phyloP scores from a whole-genome alignment of 2,113 vertebrate genomes.

The Brienomyrus longianalis region DNA sequence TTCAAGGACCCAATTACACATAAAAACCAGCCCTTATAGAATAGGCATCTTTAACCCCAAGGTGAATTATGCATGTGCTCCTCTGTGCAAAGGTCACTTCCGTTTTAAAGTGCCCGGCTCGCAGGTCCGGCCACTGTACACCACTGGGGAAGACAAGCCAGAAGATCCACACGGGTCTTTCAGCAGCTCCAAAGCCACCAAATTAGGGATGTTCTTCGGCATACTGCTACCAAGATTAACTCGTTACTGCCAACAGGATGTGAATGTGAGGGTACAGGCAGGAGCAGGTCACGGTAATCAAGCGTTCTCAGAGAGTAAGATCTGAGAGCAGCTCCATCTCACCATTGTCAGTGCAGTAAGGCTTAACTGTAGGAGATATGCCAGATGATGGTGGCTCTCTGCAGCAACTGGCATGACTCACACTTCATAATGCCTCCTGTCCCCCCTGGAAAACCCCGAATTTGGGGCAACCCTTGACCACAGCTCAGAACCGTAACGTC shows the following conservation, averaged over 20 bases:
- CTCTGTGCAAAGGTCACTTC: background rate
- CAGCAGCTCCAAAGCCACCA: background rate
- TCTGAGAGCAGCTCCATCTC: background rate
- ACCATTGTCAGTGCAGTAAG: background rate
- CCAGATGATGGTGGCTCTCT: background rate
- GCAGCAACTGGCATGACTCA: background rate
- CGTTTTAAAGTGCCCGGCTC: background rate
- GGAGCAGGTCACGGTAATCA: background rate
- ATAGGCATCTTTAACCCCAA: background rate
- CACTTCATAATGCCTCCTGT: background rate
- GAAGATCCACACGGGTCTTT: background rate
- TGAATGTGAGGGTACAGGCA: background rate
- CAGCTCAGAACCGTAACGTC: background rate
- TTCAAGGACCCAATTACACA: constrained; percentile 25
- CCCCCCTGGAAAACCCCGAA: background rate
- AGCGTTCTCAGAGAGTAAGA: background rate
- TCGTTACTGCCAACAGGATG: background rate
- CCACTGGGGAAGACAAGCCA: background rate
- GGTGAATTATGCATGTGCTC: constrained; percentile 20
- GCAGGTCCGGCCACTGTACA: background rate
- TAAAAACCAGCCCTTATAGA: constrained; percentile 21
- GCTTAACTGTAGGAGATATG: background rate
- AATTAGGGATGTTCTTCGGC: background rate
- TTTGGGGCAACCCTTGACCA: background rate
- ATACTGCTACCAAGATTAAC: background rate